Conservation (phyloP, 2,113 vertebrate genomes). For the Mionectes macconnelli region DNA sequence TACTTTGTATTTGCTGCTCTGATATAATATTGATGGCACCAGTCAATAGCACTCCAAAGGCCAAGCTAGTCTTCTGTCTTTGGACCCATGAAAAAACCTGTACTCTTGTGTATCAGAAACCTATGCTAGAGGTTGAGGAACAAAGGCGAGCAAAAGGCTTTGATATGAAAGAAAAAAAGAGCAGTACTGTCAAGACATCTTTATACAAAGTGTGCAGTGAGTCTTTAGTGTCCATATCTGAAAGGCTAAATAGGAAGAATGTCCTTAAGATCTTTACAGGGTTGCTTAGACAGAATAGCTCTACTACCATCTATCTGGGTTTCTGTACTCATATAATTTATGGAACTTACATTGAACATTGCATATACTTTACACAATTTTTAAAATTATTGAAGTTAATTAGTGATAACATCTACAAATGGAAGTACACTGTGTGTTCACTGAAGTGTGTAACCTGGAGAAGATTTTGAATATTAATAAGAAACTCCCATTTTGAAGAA, state of each 20-base stretch:
- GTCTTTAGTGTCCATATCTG: not conserved
- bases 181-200: not conserved
- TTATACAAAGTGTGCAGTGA: not conserved
- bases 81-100: not conserved
- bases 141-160: not conserved
- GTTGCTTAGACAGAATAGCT: not conserved
- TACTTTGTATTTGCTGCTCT: not conserved
- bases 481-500: not conserved
- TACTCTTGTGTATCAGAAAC: not conserved
- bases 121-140: not conserved
- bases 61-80: not conserved
- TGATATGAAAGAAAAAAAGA: not conserved
- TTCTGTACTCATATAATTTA: not conserved
- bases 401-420: not conserved
- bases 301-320: not conserved
- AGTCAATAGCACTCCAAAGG: not conserved
- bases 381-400: not conserved
- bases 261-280: not conserved
- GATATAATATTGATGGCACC: not conserved
- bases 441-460: rapidly evolving
- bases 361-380: not conserved
- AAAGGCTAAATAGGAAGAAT: not conserved
- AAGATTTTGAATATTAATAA: not conserved
- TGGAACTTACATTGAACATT: not conserved
- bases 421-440: not conserved